Percentiles rank a stretch among this genome's conserved stretches.
phyloP scores from a whole-genome alignment of 2,888 invertebrate species.

The Tachina grossa region DNA sequence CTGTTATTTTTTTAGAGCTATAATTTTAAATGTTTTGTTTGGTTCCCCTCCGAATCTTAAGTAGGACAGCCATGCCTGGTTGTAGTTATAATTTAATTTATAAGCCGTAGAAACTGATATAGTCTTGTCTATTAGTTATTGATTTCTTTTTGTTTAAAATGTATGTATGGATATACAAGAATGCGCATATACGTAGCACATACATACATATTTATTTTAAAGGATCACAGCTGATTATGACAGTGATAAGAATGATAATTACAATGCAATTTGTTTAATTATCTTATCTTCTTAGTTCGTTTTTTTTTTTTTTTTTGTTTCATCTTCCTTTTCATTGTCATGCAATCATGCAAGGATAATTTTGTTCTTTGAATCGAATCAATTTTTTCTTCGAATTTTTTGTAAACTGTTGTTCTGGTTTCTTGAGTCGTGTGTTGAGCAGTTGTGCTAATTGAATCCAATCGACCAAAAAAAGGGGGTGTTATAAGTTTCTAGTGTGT shows the following conservation, averaged over 20 bases:
- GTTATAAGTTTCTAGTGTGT: too few species aligned
- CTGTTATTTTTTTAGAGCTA: too few species aligned
- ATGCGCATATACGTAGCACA: neutral
- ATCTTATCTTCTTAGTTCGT: neutral
- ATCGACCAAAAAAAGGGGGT: too few species aligned
- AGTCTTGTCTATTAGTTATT: slow-evolving; percentile 58
- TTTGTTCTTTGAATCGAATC: too few species aligned
- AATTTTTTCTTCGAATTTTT: too few species aligned
- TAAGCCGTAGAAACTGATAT: neutral
- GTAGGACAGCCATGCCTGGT: neutral
- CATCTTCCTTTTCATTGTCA: too few species aligned
- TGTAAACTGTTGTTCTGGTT: too few species aligned
- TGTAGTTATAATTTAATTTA: slow-evolving; percentile 4
- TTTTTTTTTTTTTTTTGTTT: too few species aligned
- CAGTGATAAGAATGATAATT: slow-evolving; percentile 50
- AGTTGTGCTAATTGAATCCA: too few species aligned
- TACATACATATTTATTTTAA: neutral
- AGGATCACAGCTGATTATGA: slow-evolving; percentile 45
- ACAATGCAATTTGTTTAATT: slow-evolving; percentile 53
- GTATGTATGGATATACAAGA: neutral
- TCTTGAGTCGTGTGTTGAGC: too few species aligned
- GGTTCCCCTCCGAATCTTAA: neutral
- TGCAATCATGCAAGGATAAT: too few species aligned
- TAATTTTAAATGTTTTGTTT: too few species aligned
- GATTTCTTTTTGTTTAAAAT: slow-evolving; percentile 34